phyloP scores from a whole-genome alignment of 2,888 invertebrate species.

The Hylaea fasciaria region DNA sequence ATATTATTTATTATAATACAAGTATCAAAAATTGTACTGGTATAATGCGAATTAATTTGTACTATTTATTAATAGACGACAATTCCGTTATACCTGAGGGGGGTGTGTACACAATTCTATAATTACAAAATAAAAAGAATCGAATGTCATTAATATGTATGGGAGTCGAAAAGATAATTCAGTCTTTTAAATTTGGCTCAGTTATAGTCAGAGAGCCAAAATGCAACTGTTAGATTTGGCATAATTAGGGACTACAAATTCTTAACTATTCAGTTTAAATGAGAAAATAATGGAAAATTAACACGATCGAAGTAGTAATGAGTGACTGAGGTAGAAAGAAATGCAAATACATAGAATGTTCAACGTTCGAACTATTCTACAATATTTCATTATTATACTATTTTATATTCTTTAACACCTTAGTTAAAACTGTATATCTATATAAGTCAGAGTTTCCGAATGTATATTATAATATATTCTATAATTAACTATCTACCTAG shows the following conservation, averaged over 20 bases:
- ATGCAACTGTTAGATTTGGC: constrained; percentile 48
- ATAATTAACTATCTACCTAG: constrained; percentile 47
- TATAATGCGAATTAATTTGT: constrained; percentile 53
- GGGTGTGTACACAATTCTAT: constrained; percentile 15
- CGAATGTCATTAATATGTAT: constrained; percentile 22
- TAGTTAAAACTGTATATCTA: constrained; percentile 28
- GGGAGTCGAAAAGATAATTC: constrained; percentile 38
- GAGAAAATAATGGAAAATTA: constrained; percentile 32
- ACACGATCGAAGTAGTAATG: constrained; percentile 7
- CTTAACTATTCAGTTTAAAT: constrained; percentile 35
- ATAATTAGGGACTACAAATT: constrained; percentile 39
- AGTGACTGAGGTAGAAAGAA: constrained; percentile 62
- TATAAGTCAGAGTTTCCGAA: constrained; percentile 31
- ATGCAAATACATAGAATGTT: constrained; percentile 46
- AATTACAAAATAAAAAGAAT: constrained; percentile 21
- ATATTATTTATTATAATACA: constrained; percentile 10
- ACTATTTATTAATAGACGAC: constrained; percentile 65
- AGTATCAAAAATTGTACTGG: constrained; percentile 48
- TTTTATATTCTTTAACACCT: constrained; percentile 14
- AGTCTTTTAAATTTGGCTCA: constrained; percentile 43
- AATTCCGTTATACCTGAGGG: constrained; percentile 25
- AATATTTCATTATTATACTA: constrained; percentile 2
- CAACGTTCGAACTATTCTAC: constrained; percentile 26
- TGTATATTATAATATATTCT: constrained; percentile 39
- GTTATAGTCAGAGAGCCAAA: constrained; percentile 34